phyloP scores from a whole-genome alignment of 2,888 invertebrate species.

The Lacanobia wlatinum region DNA sequence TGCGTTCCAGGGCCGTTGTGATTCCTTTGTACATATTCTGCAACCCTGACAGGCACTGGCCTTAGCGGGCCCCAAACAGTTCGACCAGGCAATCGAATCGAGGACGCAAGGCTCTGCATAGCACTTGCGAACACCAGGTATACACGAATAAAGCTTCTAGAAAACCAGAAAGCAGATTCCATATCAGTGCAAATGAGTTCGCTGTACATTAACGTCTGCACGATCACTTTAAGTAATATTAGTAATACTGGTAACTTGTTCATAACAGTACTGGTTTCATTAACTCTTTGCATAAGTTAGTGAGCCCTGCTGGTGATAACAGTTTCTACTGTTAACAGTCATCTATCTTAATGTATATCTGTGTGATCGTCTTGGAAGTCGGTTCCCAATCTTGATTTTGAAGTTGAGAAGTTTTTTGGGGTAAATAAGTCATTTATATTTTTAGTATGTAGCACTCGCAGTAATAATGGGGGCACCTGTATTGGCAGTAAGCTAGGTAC shows the following conservation, averaged over 20 bases:
- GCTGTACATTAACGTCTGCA: neutral
- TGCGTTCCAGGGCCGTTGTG: too few species aligned
- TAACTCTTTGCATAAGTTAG: conserved; percentile 5
- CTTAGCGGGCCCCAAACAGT: too few species aligned
- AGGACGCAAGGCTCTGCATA: neutral
- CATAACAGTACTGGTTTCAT: conserved; percentile 26
- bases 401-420: neutral
- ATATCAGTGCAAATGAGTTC: conserved; percentile 9
- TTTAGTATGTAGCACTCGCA: too few species aligned
- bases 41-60: too few species aligned
- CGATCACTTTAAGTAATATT: conserved; percentile 14
- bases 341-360: neutral
- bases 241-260: conserved; percentile 21
- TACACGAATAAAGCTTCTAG: neutral
- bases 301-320: neutral
- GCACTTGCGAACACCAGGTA: neutral
- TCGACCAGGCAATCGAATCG: neutral
- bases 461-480: too few species aligned
- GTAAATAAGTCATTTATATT: too few species aligned
- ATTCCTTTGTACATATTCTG: too few species aligned
- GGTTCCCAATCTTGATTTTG: neutral
- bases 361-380: neutral
- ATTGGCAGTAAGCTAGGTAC: too few species aligned
- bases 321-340: neutral
- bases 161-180: conserved; percentile 2